Percentiles rank a stretch among this genome's conserved stretches.
Evolutionary conservation across 1,140 invertebrate species (phyloP).

Genomic region (Heterodera schachtii): DNA sequence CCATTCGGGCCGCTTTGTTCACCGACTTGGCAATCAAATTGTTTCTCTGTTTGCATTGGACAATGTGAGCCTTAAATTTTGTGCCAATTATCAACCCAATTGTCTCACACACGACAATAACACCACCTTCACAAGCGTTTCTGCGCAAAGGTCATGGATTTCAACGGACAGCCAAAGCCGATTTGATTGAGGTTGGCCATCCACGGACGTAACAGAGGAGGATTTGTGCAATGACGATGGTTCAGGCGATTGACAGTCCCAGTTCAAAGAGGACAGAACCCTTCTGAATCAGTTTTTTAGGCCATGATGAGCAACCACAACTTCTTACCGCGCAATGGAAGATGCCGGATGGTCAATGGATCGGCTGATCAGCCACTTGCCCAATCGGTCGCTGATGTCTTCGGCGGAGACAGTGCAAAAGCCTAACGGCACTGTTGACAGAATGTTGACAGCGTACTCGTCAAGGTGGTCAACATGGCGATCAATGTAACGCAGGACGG

Average conservation of each 20-base stretch:
- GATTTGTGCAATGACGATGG: neutral
- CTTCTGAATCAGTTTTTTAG: constrained; percentile 27
- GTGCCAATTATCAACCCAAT: neutral
- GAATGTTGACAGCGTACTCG: constrained; percentile 50
- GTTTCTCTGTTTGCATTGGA: constrained; percentile 50
- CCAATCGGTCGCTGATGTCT: constrained; percentile 41
- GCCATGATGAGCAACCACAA: neutral
- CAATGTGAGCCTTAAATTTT: constrained; percentile 47
- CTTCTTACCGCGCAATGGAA: constrained; percentile 32
- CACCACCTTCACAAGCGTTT: constrained; percentile 34
- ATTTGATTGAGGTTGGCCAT: neutral
- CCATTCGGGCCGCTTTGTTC: constrained; percentile 47
- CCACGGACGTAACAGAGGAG: neutral
- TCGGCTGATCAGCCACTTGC: constrained; percentile 49
- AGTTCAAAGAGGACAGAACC: constrained; percentile 44
- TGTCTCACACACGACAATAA: neutral
- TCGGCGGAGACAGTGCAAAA: constrained; percentile 36
- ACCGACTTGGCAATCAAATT: constrained; percentile 47
- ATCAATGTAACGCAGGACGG: constrained; percentile 46
- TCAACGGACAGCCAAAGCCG: constrained; percentile 38
- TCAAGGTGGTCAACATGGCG: constrained; percentile 48
- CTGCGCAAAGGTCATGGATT: constrained; percentile 38
- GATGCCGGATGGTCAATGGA: constrained; percentile 42
- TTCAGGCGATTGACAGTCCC: constrained; percentile 10
- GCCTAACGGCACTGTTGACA: constrained; percentile 41